Evolutionary conservation across 2,888 invertebrate species (phyloP).

Genomic region (Euphydryas editha): DNA sequence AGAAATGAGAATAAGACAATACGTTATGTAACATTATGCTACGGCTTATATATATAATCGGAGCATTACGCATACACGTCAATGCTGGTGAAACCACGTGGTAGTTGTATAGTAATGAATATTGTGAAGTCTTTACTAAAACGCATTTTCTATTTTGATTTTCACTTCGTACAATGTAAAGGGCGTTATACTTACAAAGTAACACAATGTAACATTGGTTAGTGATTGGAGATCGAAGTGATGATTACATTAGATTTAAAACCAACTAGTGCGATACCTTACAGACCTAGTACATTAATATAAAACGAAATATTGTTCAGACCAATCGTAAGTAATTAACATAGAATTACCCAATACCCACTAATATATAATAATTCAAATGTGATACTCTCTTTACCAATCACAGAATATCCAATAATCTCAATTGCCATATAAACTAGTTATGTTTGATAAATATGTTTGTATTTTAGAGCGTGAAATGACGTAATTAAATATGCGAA

Average conservation of each 20-base stretch:
- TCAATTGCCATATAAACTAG: constrained; percentile 54
- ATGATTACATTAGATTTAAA: neutral
- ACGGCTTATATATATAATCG: too few relatives aligned
- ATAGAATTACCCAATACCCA: constrained; percentile 49
- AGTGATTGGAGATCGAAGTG: neutral
- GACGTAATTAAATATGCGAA: constrained; percentile 33
- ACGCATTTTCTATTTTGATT: too few relatives aligned
- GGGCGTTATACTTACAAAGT: too few relatives aligned
- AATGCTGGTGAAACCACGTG: too few relatives aligned
- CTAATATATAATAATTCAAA: too few relatives aligned
- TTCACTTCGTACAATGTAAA: too few relatives aligned
- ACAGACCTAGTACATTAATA: neutral
- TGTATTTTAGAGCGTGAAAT: constrained; percentile 43
- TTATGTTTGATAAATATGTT: constrained; percentile 52
- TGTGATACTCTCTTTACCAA: constrained; percentile 54
- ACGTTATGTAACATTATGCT: too few relatives aligned
- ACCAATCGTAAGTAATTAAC: constrained; percentile 4
- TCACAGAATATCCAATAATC: constrained; percentile 12
- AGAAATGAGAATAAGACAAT: too few relatives aligned
- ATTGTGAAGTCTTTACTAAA: too few relatives aligned
- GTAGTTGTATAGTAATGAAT: too few relatives aligned
- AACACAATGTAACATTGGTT: neutral
- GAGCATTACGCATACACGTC: too few relatives aligned
- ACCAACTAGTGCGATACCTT: neutral
- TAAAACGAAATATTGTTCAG: neutral